These are phyloP conservation scores for Noturus placidus DNA, from an alignment of 2,113 vertebrate genomes.

Conservation along the genomic window DNA sequence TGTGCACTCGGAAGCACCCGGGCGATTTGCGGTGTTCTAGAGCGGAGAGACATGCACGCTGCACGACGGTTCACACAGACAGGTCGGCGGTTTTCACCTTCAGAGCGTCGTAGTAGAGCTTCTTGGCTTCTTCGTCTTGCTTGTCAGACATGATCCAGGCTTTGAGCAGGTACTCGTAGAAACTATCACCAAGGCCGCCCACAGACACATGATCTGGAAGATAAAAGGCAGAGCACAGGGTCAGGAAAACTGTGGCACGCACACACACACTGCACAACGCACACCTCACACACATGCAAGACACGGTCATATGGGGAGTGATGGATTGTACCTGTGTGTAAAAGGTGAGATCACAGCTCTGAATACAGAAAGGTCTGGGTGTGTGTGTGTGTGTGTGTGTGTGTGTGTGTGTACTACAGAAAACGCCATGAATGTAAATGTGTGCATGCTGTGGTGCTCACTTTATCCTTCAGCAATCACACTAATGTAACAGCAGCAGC, in stretches of 20 bases:
- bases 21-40: neutral
- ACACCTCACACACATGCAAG: neutral
- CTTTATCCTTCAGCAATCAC: neutral
- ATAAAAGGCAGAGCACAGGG: slow-evolving; percentile 48
- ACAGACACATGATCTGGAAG: slow-evolving; percentile 92
- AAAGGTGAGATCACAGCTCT: neutral
- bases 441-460: neutral
- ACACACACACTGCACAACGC: slow-evolving; percentile 11
- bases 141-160: slow-evolving; percentile 98
- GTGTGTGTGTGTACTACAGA: neutral
- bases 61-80: neutral
- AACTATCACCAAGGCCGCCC: slow-evolving; percentile 95
- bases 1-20: neutral
- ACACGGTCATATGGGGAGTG: neutral
- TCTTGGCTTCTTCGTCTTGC: slow-evolving; percentile 90
- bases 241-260: neutral
- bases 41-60: neutral
- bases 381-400: neutral
- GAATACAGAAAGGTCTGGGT: neutral
- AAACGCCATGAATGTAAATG: too few species aligned
- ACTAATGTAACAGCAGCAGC: slow-evolving; percentile 9
- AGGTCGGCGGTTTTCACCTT: slow-evolving; percentile 75
- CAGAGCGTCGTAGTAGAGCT: slow-evolving; percentile 93
- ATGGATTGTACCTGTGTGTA: neutral
- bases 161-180: slow-evolving; percentile 98